Evolutionary conservation across 2,113 vertebrate genomes (phyloP).

Genomic region (Onychorhynchus coronatus): DNA sequence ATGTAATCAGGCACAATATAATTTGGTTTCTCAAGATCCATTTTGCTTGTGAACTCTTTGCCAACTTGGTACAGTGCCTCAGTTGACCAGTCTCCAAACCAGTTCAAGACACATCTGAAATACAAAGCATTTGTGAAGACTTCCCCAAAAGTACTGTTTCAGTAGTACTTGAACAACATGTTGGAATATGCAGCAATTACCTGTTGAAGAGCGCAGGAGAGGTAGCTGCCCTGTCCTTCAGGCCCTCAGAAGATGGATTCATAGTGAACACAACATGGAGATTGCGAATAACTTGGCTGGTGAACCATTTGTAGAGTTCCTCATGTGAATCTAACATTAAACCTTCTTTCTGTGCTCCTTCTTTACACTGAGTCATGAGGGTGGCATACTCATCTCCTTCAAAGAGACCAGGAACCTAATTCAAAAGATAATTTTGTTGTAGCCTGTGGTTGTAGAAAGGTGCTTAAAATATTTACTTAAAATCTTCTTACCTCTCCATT

Average conservation of each 20-base stretch:
- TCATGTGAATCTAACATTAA: constrained; percentile 98
- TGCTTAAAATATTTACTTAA: background rate
- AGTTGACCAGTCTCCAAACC: constrained; percentile 99
- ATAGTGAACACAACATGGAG: constrained; percentile 99
- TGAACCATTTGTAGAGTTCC: constrained; percentile 98
- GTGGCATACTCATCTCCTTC: constrained; percentile 98
- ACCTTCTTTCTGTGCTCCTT: constrained; percentile 97
- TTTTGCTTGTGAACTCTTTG: constrained; percentile 98
- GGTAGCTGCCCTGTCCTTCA: constrained; percentile 97
- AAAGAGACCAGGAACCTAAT: constrained; percentile 94
- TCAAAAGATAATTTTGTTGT: background rate
- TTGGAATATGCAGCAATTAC: constrained; percentile 46
- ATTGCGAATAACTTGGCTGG: constrained; percentile 98
- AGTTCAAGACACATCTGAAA: constrained; percentile 93
- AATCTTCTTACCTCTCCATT: constrained; percentile 88
- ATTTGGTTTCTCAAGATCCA: constrained; percentile 98
- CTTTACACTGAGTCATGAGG: constrained; percentile 98
- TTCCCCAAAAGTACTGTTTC: background rate
- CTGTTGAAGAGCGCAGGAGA: constrained; percentile 98
- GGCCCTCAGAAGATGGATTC: constrained; percentile 98
- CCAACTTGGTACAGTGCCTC: constrained; percentile 97
- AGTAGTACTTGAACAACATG: background rate
- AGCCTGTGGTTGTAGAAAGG: background rate
- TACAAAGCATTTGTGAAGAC: background rate
- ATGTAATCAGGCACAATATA: constrained; percentile 97